Conservation (phyloP, 2,888 invertebrate species). For the Lochmaea crataegi region DNA sequence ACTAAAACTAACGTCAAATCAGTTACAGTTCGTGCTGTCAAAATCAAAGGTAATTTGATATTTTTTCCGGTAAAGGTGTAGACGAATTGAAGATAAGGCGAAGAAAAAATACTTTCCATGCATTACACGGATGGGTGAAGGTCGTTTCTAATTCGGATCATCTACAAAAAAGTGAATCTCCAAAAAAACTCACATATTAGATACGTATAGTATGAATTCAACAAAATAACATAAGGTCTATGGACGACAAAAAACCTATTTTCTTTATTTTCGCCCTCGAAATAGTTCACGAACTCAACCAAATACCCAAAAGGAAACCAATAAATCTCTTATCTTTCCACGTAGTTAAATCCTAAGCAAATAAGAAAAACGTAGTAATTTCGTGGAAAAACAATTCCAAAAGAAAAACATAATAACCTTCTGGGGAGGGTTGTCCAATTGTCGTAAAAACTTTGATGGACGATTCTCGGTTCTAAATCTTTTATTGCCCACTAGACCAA, state of each 20-base stretch:
- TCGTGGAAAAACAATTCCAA: conserved; percentile 52
- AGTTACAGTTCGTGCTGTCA: too few relatives aligned
- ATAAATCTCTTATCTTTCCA: conserved; percentile 27
- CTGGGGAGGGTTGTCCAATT: conserved; percentile 56
- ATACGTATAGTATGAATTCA: too few relatives aligned
- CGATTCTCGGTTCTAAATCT: conserved; percentile 56
- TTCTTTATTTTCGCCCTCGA: background rate
- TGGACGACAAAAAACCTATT: background rate
- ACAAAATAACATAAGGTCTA: too few relatives aligned
- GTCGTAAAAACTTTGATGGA: conserved; percentile 57
- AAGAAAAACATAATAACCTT: conserved; percentile 54
- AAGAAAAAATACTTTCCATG: too few relatives aligned
- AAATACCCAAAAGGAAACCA: background rate
- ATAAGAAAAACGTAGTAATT: conserved; percentile 48
- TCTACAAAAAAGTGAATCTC: too few relatives aligned
- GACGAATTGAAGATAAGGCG: too few relatives aligned
- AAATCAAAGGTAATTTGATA: too few relatives aligned
- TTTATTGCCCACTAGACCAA: conserved; percentile 54
- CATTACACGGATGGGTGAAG: too few relatives aligned
- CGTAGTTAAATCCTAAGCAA: conserved; percentile 29
- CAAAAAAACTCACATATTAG: too few relatives aligned
- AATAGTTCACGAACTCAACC: background rate
- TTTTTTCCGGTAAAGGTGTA: too few relatives aligned
- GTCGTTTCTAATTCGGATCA: too few relatives aligned
- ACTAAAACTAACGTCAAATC: too few relatives aligned